Conservation (phyloP, 2,797 vertebrate species). For the Carapus acus region DNA sequence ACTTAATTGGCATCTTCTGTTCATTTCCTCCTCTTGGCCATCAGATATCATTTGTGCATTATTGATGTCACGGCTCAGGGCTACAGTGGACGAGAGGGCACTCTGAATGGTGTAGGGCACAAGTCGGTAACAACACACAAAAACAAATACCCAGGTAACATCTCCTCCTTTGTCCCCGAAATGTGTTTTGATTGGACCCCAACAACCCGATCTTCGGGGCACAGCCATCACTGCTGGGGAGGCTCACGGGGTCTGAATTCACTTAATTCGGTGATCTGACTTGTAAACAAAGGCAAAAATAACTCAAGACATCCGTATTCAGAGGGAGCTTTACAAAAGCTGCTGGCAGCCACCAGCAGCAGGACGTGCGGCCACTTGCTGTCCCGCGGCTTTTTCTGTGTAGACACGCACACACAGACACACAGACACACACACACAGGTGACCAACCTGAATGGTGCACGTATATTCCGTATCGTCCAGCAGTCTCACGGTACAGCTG, state of each 20-base stretch:
- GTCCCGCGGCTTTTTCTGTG: conserved; percentile 21
- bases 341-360: conserved; percentile 18
- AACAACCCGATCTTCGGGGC: conserved; percentile 11
- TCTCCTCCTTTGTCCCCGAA: background rate
- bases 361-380: conserved; percentile 35
- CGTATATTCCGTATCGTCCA: conserved; percentile 97
- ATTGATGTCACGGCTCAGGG: conserved; percentile 40
- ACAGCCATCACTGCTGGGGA: conserved; percentile 13
- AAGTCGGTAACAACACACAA: background rate
- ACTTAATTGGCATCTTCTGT: conserved; percentile 21
- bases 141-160: background rate
- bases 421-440: conserved; percentile 49
- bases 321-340: background rate
- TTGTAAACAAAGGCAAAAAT: conserved; percentile 11
- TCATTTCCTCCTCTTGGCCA: conserved; percentile 20
- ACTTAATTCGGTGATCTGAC: conserved; percentile 7
- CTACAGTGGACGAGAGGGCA: conserved; percentile 24
- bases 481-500: conserved; percentile 93
- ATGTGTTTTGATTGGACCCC: conserved; percentile 12
- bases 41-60: conserved; percentile 39
- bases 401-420: conserved; percentile 22
- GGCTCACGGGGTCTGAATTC: conserved; percentile 11
- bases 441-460: conserved; percentile 95
- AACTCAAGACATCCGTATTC: conserved; percentile 1
- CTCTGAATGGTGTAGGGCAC: conserved; percentile 1